These are phyloP conservation scores for Amblyjoppa proteus DNA, from an alignment of 2,888 invertebrate genomes.

Conservation along the genomic window DNA sequence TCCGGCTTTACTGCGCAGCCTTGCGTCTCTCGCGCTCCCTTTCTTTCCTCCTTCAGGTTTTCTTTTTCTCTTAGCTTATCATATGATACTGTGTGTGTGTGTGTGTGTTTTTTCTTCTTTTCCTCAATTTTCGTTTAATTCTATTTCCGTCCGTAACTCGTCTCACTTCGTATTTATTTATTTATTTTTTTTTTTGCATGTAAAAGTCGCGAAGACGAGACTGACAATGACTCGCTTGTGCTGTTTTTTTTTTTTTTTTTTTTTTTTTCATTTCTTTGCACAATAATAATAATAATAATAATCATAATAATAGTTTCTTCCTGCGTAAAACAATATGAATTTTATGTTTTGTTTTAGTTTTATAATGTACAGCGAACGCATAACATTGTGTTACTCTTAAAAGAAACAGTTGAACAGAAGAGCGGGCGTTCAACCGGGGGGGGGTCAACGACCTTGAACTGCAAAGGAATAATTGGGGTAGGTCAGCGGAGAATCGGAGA, in stretches of 20 bases:
- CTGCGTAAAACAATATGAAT: conserved; percentile 32
- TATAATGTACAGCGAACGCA: conserved; percentile 61
- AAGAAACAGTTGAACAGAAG: conserved; percentile 12
- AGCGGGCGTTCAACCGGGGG: conserved; percentile 8
- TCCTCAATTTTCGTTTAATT: conserved; percentile 4
- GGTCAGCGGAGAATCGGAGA: conserved; percentile 25
- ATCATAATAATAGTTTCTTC: no score
- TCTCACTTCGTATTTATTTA: conserved; percentile 16
- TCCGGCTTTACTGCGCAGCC: conserved; percentile 31
- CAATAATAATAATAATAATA: conserved; percentile 7
- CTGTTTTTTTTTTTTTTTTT: background rate
- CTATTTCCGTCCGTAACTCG: conserved; percentile 19
- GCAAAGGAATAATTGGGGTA: conserved; percentile 32
- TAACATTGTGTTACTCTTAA: conserved; percentile 30
- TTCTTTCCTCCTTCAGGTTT: conserved; percentile 16
- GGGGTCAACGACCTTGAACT: conserved; percentile 34
- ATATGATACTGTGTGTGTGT: conserved; percentile 41
- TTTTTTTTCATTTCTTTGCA: conserved; percentile 16
- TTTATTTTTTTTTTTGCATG: conserved; percentile 25
- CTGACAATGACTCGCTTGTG: conserved; percentile 54
- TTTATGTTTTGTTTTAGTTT: conserved; percentile 8
- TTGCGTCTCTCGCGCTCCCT: conserved; percentile 42
- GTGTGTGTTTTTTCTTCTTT: background rate
- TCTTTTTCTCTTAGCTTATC: conserved; percentile 36
- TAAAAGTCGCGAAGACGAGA: conserved; percentile 58